Conservation (phyloP, 2,797 vertebrate species). For the Glossophaga mutica region DNA sequence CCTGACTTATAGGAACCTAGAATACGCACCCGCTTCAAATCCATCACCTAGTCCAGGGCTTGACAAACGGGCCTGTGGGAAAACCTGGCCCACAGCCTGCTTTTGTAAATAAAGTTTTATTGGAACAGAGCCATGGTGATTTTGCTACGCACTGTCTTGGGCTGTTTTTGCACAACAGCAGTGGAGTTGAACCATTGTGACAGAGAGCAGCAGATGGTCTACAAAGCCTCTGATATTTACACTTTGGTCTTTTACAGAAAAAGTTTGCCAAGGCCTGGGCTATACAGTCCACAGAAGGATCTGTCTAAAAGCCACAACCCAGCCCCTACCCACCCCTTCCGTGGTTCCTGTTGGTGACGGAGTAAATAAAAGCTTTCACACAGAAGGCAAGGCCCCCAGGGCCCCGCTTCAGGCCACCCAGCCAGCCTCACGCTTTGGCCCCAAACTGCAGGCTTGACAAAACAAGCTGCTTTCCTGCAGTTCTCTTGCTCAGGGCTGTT, state of each 20-base stretch:
- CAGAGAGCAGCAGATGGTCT: not conserved
- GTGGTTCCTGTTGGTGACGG: not conserved
- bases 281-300: not conserved
- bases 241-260: not conserved
- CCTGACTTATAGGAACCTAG: not conserved
- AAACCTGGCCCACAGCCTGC: not conserved
- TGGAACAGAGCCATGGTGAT: not conserved
- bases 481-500: not conserved
- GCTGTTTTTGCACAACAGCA: not conserved
- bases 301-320: not conserved
- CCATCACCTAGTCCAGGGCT: not conserved
- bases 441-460: not conserved
- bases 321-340: not conserved
- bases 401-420: accelerated
- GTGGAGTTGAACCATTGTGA: not conserved
- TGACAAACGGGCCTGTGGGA: not conserved
- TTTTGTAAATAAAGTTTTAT: slow-evolving; percentile 57
- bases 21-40: not conserved
- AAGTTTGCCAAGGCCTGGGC: not conserved
- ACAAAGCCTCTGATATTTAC: not conserved
- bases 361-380: not conserved
- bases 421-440: not conserved
- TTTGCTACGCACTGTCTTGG: not conserved
- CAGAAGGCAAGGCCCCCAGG: not conserved
- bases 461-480: not conserved